phyloP scores from a whole-genome alignment of 1,140 invertebrate species.

The Druon quercuslanigerum region DNA sequence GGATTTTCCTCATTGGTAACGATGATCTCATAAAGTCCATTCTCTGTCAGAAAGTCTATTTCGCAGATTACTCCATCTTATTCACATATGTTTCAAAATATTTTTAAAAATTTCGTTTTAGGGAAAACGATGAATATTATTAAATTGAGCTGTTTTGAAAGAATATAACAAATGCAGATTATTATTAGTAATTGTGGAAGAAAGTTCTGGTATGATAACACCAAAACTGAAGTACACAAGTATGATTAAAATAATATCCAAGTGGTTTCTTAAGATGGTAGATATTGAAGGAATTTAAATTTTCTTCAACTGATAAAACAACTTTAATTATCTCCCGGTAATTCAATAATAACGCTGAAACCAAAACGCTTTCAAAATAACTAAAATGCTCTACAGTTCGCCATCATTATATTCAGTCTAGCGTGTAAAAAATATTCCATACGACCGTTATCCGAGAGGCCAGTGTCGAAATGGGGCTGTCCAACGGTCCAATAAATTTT shows the following conservation, averaged over 20 bases:
- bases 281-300: slow-evolving; percentile 1
- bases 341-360: slow-evolving; percentile 20
- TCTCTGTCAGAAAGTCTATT: not conserved
- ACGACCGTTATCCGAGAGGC: slow-evolving; percentile 38
- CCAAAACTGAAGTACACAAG: slow-evolving; percentile 12
- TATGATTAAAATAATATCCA: slow-evolving; percentile 26
- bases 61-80: not conserved
- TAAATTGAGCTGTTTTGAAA: no score
- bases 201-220: slow-evolving; percentile 13
- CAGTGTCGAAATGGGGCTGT: slow-evolving; percentile 10
- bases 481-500: slow-evolving; percentile 30
- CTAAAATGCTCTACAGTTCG: slow-evolving; percentile 32
- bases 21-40: slow-evolving; percentile 22
- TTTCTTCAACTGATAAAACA: slow-evolving; percentile 5
- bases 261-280: slow-evolving; percentile 18
- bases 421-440: slow-evolving; percentile 59
- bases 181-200: slow-evolving; percentile 14
- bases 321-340: slow-evolving; percentile 24
- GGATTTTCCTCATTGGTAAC: slow-evolving; percentile 29
- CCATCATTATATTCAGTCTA: slow-evolving; percentile 61
- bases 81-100: not conserved
- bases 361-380: slow-evolving; percentile 22
- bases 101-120: no score
- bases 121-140: no score
- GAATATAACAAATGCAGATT: not conserved